These are phyloP conservation scores for Microctonus aethiopoides DNA, from an alignment of 2,888 invertebrate species.

Conservation along the genomic window DNA sequence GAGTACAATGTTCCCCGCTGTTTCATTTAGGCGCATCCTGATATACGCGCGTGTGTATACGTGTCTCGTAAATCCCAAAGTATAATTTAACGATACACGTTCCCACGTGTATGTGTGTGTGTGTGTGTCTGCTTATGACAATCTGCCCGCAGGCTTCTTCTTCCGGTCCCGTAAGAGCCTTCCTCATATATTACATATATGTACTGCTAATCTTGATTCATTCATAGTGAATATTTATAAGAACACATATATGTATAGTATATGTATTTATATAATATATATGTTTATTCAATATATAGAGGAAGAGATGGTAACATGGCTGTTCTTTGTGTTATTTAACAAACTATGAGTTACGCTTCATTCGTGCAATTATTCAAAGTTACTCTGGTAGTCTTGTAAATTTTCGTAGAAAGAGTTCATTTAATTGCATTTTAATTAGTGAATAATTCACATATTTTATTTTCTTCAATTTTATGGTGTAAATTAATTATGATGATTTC, in stretches of 20 bases:
- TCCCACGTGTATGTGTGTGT: no score
- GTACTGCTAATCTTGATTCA: slow-evolving; percentile 18
- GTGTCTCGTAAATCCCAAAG: not conserved
- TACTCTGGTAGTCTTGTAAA: no score
- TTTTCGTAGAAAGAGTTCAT: no score
- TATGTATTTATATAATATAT: no score
- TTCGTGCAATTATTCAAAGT: no score
- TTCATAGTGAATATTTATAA: not conserved
- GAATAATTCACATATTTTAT: not conserved
- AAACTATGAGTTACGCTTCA: no score
- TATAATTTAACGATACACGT: slow-evolving; percentile 2
- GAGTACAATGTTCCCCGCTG: slow-evolving; percentile 23
- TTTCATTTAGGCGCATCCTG: slow-evolving; percentile 11
- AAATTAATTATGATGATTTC: no score
- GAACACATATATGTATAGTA: not conserved
- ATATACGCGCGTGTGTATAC: not conserved
- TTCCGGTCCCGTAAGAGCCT: slow-evolving; percentile 33
- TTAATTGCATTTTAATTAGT: no score
- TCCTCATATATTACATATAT: slow-evolving; percentile 11
- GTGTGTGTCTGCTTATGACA: slow-evolving; percentile 23
- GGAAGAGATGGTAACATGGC: no score
- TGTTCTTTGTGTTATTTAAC: no score
- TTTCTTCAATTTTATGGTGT: no score
- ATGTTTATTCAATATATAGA: no score
- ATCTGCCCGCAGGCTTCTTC: slow-evolving; percentile 32